These are phyloP conservation scores for Stomatorhinus walkeri DNA, from an alignment of 2,797 vertebrate species.

Conservation along the genomic window DNA sequence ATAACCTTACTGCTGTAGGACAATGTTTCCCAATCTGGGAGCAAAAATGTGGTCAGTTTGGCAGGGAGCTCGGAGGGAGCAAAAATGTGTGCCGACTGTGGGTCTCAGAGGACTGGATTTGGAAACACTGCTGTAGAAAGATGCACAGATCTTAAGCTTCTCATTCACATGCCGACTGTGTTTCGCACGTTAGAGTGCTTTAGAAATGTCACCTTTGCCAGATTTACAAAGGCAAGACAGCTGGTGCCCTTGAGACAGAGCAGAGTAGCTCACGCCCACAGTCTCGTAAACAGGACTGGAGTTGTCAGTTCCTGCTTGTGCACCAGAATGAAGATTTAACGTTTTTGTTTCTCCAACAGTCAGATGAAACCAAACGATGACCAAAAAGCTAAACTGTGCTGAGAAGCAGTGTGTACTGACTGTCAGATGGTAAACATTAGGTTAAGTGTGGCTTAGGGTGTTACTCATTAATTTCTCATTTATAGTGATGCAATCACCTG, in stretches of 20 bases:
- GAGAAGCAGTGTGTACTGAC: not conserved
- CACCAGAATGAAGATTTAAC: not conserved
- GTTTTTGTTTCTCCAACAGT: not conserved
- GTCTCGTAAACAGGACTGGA: not conserved
- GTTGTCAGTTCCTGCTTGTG: not conserved
- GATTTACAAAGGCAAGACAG: not conserved
- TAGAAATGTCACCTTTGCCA: too few species aligned
- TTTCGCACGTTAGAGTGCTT: not conserved
- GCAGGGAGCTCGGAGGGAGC: not conserved
- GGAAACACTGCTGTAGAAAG: not conserved
- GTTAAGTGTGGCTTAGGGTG: not conserved
- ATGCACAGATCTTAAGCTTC: not conserved
- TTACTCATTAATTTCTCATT: not conserved
- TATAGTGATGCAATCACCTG: not conserved
- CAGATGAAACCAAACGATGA: not conserved
- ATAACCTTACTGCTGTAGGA: not conserved
- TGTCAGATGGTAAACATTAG: not conserved
- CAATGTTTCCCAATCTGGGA: not conserved
- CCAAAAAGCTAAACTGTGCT: not conserved
- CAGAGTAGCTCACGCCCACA: not conserved
- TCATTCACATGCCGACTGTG: not conserved
- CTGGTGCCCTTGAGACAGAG: not conserved
- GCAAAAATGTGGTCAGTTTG: not conserved
- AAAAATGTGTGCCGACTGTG: not conserved
- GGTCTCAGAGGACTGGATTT: not conserved